Evolutionary conservation across 2,113 vertebrate species (phyloP), one percentile per base, ranked within the genome.

Genomic region (Nothobranchius furzeri): DNA sequence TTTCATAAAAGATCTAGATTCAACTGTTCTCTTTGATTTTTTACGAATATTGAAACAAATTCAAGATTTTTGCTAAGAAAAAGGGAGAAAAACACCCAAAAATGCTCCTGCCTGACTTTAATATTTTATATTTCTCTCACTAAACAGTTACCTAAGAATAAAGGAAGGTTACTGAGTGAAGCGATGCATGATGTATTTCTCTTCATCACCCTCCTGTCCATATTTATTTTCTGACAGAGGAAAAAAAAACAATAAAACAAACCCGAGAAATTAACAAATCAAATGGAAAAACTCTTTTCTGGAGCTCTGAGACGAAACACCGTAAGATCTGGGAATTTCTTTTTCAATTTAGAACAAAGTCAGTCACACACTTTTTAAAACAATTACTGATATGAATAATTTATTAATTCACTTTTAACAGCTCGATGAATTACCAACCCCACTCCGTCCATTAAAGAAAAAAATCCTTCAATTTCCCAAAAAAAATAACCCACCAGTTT

Each of bases 321-420:
- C 7, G 25, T 24, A 11, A 24, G 25, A 25, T 1, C 2, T 12
- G 0, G 9, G 12, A 45, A 12, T 51, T 35, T 20, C 12, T 7
- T 7, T 6, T 35, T 35, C 11, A 13, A 4, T 24, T 24, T 24
- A 12, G 9, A 58, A 58, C 3, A 20, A 9, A 57, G 10, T 10
- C 7, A 37, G 82, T 76, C 70, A 87, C 68, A 86, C 20, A 70
- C 51, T 53, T 68, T 76, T 66, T 76, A 24, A 52, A 52, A 52
- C 69, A 89, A 81, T 86, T 84, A 79, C 17, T 69, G 81, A 90
- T 87, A 92, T 88, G 84, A 93, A 93, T 92, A 93, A 92, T 92
- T 93, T 93, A 93, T 92, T 92, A 85, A 87, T 89, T 91, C 81
- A 91, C 84, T 93, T 88, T 88, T 81, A 88, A 89, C 85, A 91